phyloP scores from a whole-genome alignment of 2,888 invertebrate species.

The Mactromeris polynyma region DNA sequence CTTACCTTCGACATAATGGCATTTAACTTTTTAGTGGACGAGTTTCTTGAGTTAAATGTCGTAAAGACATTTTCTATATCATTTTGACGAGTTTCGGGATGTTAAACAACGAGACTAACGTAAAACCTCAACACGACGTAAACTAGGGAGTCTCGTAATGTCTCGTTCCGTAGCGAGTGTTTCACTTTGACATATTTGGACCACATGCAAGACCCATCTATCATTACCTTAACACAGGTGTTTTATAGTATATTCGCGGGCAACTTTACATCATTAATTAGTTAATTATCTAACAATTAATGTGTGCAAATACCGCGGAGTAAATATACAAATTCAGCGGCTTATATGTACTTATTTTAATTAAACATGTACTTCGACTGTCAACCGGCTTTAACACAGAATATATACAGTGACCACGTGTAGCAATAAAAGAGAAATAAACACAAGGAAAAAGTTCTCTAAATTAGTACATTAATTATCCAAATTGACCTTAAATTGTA shows the following conservation, averaged over 20 bases:
- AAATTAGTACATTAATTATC: neutral
- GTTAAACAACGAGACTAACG: neutral
- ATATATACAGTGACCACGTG: neutral
- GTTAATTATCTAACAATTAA: conserved; percentile 27
- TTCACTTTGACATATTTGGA: conserved; percentile 36
- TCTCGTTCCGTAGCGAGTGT: neutral
- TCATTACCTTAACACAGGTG: conserved; percentile 38
- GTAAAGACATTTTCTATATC: neutral
- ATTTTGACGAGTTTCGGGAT: neutral
- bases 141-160: neutral
- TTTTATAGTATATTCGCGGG: conserved; percentile 28
- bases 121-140: neutral
- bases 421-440: neutral
- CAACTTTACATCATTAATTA: conserved; percentile 31
- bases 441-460: neutral
- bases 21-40: conserved; percentile 5
- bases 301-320: neutral
- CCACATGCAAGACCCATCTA: conserved; percentile 23
- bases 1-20: neutral
- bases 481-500: conserved; percentile 2
- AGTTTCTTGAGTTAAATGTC: neutral
- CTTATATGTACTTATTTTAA: neutral
- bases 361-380: conserved; percentile 4
- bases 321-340: neutral
- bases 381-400: neutral